These are phyloP conservation scores for Polietes domitor DNA, from an alignment of 2,888 invertebrate genomes.

Conservation along the genomic window DNA sequence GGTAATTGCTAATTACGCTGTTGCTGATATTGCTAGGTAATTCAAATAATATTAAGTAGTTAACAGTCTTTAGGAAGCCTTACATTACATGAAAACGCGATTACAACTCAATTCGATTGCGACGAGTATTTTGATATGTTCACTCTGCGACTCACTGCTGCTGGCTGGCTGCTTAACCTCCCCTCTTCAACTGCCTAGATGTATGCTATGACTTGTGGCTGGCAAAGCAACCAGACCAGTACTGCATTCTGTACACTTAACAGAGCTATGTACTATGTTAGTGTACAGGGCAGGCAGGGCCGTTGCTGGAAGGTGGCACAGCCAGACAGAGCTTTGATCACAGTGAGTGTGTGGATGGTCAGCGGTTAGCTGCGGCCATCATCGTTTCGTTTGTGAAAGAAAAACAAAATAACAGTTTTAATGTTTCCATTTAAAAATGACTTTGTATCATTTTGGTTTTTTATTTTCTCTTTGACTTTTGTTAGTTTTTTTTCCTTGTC, in stretches of 20 bases:
- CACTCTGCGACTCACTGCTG: constrained; percentile 22
- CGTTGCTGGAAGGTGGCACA: no score
- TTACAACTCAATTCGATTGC: background rate
- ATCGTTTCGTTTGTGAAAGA: background rate
- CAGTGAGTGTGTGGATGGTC: background rate
- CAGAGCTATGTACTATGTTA: no score
- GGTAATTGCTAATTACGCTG: constrained; percentile 9
- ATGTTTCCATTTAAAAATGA: constrained; percentile 38
- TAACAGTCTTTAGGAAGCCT: constrained; percentile 67
- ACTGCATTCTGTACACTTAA: background rate
- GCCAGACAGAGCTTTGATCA: background rate
- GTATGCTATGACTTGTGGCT: constrained; percentile 51
- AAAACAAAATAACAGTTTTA: constrained; percentile 15
- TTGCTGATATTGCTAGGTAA: constrained; percentile 22
- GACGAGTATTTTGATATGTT: constrained; percentile 53
- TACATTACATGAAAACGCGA: constrained; percentile 35
- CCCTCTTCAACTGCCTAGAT: constrained; percentile 39
- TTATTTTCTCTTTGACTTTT: background rate
- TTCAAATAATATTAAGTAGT: constrained; percentile 52
- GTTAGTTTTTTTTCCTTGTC: constrained; percentile 15
- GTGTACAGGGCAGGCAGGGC: no score
- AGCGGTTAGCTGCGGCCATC: background rate
- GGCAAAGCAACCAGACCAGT: no score
- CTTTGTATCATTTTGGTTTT: constrained; percentile 23
- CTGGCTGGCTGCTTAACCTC: no score